These are phyloP conservation scores for Pelobates cultripes DNA, from an alignment of 2,797 vertebrate species.

Conservation along the genomic window DNA sequence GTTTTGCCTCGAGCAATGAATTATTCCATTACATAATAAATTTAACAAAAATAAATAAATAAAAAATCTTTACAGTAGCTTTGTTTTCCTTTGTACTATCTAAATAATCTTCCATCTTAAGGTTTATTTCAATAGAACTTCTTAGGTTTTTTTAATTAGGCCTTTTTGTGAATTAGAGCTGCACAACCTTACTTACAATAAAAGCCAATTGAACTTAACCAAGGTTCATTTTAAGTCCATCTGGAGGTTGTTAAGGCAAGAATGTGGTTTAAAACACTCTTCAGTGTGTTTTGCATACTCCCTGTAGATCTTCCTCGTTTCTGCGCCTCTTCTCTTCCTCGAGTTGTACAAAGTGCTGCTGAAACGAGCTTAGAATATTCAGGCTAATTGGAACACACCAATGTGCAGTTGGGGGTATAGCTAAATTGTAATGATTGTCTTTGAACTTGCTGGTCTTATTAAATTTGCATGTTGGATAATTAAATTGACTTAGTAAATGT, in stretches of 20 bases:
- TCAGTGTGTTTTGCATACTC: constrained; percentile 34
- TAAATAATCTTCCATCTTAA: neutral
- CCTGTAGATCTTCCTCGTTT: constrained; percentile 43
- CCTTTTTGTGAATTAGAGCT: constrained; percentile 49
- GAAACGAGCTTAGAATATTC: constrained; percentile 5
- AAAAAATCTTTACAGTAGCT: neutral
- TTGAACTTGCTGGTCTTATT: constrained; percentile 48
- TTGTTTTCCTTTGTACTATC: neutral
- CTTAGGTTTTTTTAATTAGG: constrained; percentile 26
- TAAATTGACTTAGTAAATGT: constrained; percentile 27
- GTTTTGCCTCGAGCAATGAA: neutral
- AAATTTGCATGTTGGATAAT: constrained; percentile 40
- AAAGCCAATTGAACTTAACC: constrained; percentile 50
- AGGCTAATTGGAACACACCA: constrained; percentile 49
- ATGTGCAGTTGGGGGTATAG: constrained; percentile 44
- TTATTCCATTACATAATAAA: neutral
- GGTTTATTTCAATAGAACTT: constrained; percentile 43
- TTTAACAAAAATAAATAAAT: neutral
- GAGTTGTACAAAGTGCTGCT: constrained; percentile 5
- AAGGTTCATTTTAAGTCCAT: constrained; percentile 51
- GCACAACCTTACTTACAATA: constrained; percentile 49
- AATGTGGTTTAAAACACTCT: constrained; percentile 20
- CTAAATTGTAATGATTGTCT: constrained; percentile 8
- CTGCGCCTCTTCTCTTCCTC: constrained; percentile 27
- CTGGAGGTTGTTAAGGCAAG: constrained; percentile 47